Evolutionary conservation across 2,888 invertebrate species (phyloP), one percentile per base, ranked within the genome.

Genomic region (Dichetophora obliterata): DNA sequence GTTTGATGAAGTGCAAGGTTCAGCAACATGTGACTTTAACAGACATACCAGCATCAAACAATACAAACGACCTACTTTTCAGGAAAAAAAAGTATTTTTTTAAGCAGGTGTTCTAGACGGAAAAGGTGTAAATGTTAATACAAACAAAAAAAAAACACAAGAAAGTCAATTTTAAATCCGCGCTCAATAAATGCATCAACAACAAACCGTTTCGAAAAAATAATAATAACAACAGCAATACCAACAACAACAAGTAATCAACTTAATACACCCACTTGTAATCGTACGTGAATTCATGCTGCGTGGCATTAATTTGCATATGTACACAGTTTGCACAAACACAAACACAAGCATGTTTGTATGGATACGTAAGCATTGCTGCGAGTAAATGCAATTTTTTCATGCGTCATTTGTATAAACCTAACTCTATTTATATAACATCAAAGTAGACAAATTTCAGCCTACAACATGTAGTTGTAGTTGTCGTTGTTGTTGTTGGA

Each of bases 401-500:
- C 31, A 37, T 19, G 37, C 43, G 19, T 3, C 48, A 37, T 43
- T 2, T 22, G 5, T 22, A 22, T 19, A 16, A 4, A 43, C 34
- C 16, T 22, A 3, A n/a, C 50, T 16, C 27, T 68, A 27, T 54
- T 31, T 52, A n/a, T 14, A 61, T 72, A 48, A 59, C 68, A 72
- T 22, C 9, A 22, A 77, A 52, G 72, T 72, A 72, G 75, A 75
- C 72, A 75, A 59, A 75, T 59, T 68, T 34, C 68, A 65, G 54
- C 63, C 68, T 52, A 50, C 57, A 27, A 43, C 54, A 69, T 48
- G 37, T 65, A 27, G 48, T 69, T 34, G 54, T 65, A 37, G 61
- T 71, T 76, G 65, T 54, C 54, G 43, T 27, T 70, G 73, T 48
- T 68, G 59, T 52, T 48, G 50, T 73, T 59, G 61, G 48, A 57